A percentile compares a stretch with the other conserved stretches of the same genome.
These are phyloP conservation scores for Gymnocheta viridis DNA, from an alignment of 2,888 invertebrate species.

Conservation along the genomic window DNA sequence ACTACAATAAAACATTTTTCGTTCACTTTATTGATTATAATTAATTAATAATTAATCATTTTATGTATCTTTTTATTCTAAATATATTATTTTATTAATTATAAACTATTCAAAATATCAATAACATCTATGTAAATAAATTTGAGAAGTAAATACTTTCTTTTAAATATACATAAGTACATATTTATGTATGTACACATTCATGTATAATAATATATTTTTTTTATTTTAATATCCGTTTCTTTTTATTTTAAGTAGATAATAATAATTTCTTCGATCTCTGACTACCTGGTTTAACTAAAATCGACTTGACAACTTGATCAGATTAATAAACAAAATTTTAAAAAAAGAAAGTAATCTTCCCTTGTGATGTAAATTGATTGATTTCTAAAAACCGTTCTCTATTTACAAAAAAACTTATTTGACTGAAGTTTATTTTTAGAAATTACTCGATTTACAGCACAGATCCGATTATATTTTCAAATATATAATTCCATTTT, in stretches of 20 bases:
- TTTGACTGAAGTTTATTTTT: neutral
- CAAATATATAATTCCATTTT: constrained; percentile 13
- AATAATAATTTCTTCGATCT: constrained; percentile 42
- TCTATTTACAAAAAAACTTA: neutral
- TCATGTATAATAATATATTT: neutral
- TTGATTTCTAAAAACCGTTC: neutral
- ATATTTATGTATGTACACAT: neutral
- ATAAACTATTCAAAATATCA: constrained; percentile 66
- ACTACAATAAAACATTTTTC: constrained; percentile 56
- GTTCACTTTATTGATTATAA: constrained; percentile 19
- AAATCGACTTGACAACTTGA: constrained; percentile 11
- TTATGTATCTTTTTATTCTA: constrained; percentile 49
- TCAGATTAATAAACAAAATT: constrained; percentile 34
- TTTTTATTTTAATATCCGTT: constrained; percentile 6
- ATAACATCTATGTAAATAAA: constrained; percentile 67
- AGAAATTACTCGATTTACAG: neutral
- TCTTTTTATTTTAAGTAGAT: constrained; percentile 1
- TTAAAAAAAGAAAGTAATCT: neutral
- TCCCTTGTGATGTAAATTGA: neutral
- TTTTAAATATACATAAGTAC: constrained; percentile 1
- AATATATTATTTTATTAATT: constrained; percentile 43
- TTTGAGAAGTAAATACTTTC: constrained; percentile 45
- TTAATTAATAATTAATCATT: constrained; percentile 39
- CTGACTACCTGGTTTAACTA: constrained; percentile 46
- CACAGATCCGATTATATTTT: neutral